These are phyloP conservation scores for Caenorhabditis brenneri DNA, from an alignment of 1,140 invertebrate genomes.

Conservation along the genomic window DNA sequence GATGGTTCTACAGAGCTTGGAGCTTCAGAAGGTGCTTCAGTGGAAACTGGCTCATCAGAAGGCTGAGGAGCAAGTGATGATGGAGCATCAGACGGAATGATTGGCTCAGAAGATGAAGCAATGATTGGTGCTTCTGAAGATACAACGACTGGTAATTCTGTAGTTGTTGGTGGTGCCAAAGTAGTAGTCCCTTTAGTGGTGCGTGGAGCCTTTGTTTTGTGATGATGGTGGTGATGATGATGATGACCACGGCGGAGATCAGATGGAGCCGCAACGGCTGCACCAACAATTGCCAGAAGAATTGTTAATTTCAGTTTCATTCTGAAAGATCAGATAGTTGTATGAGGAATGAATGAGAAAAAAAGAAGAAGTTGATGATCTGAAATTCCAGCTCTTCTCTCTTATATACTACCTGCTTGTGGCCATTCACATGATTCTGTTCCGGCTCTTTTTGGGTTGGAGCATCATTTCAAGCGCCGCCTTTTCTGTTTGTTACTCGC, in stretches of 20 bases:
- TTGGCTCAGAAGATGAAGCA: neutral
- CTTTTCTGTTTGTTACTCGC: neutral
- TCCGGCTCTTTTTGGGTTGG: neutral
- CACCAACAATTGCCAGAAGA: neutral
- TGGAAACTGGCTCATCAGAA: too few species aligned
- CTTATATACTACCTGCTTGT: neutral
- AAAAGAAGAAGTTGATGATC: neutral
- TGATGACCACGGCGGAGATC: neutral
- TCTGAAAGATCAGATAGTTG: neutral
- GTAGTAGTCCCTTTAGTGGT: neutral
- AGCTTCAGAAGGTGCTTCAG: too few species aligned
- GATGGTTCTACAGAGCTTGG: too few species aligned
- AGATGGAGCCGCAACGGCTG: neutral
- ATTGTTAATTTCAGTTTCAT: neutral
- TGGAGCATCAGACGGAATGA: neutral
- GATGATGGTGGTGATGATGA: neutral
- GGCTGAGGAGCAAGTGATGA: neutral
- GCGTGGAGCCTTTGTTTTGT: slow-evolving; percentile 5
- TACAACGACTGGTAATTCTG: neutral
- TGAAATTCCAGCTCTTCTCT: neutral
- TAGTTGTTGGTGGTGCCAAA: neutral
- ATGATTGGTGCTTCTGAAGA: neutral
- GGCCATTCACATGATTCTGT: slow-evolving; percentile 2
- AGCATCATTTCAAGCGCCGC: slow-evolving; percentile 21
- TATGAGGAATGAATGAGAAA: neutral